Evolutionary conservation across 2,888 invertebrate species (phyloP).

Genomic region (Trachelus tabidus): DNA sequence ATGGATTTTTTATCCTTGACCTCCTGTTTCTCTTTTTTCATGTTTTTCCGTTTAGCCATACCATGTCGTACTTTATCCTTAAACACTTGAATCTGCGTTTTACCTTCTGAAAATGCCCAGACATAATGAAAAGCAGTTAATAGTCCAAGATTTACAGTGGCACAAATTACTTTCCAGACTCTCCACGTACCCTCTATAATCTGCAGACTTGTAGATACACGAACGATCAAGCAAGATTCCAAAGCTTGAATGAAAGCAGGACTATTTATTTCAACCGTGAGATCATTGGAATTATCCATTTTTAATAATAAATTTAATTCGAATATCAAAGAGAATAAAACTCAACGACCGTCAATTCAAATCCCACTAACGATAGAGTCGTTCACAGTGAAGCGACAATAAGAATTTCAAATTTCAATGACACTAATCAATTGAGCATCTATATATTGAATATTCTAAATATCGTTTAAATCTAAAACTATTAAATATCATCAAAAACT

Average conservation of each 20-base stretch:
- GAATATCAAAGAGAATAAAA: not conserved
- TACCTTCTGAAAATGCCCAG: slow-evolving; percentile 13
- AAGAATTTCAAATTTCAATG: not conserved
- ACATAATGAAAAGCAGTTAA: not conserved
- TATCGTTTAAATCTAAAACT: not conserved
- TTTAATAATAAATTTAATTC: not conserved
- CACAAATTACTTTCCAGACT: not conserved
- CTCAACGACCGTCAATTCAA: not conserved
- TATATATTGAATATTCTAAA: not conserved
- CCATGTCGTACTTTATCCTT: slow-evolving; percentile 16
- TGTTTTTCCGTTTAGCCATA: slow-evolving; percentile 19
- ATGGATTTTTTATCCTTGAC: slow-evolving; percentile 14
- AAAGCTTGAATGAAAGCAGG: not conserved
- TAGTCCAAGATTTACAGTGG: not conserved
- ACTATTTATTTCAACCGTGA: not conserved
- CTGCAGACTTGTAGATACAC: not conserved
- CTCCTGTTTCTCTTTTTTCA: slow-evolving; percentile 16
- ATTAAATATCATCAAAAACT: not conserved
- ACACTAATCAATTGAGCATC: not conserved
- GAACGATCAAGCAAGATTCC: not conserved
- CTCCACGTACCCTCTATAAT: not conserved
- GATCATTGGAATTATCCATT: not conserved
- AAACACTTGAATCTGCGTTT: slow-evolving; percentile 6
- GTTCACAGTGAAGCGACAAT: not conserved
- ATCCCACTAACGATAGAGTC: no score